Conservation (phyloP, 2,113 vertebrate genomes). For the Cnemophilus loriae region DNA sequence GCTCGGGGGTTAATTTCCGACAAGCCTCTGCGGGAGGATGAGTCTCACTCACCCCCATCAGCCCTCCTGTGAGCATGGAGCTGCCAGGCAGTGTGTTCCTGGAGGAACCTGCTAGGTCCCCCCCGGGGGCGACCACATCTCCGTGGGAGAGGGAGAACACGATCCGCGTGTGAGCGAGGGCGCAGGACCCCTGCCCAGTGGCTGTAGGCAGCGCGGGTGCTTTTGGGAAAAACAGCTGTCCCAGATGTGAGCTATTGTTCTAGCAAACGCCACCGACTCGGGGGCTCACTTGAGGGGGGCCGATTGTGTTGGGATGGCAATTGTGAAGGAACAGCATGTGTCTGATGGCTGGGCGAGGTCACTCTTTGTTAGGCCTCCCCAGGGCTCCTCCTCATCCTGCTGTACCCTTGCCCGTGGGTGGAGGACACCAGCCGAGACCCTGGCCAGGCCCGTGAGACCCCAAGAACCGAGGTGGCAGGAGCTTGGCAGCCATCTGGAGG, state of each 20-base stretch:
- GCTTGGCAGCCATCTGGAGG: neutral
- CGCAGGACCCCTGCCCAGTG: neutral
- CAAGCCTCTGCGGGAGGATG: neutral
- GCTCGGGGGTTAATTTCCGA: neutral
- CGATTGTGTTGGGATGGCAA: neutral
- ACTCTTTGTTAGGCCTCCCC: neutral
- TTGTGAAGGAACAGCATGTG: constrained; percentile 36
- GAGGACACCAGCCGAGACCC: neutral
- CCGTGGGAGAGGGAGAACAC: neutral
- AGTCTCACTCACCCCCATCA: accelerated
- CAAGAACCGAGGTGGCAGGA: neutral
- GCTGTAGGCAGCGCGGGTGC: neutral
- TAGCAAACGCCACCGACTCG: neutral
- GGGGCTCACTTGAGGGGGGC: neutral
- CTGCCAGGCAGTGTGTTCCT: neutral
- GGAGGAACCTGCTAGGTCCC: neutral
- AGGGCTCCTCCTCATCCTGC: neutral
- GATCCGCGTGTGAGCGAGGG: neutral
- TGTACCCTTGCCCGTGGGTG: neutral
- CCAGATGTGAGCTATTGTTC: constrained; percentile 54
- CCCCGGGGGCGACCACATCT: neutral
- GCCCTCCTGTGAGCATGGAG: neutral
- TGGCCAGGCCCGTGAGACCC: neutral
- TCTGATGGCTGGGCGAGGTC: neutral
- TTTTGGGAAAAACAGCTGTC: constrained; percentile 8